These are phyloP conservation scores for Dreissena rostriformis DNA, from an alignment of 1,140 invertebrate genomes.

Conservation along the genomic window DNA sequence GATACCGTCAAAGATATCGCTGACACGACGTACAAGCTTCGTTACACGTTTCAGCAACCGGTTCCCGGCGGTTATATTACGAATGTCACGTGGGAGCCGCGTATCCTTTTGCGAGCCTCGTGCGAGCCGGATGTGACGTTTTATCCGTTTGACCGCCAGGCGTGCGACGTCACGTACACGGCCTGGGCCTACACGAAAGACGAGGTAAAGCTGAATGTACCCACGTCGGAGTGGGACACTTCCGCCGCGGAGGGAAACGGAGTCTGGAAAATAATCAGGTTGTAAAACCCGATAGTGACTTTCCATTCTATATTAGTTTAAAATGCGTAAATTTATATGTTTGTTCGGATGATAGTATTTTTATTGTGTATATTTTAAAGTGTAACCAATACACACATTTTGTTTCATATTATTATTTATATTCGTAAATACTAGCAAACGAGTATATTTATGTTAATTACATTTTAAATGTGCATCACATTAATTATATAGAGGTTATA, in stretches of 20 bases:
- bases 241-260: constrained; percentile 29
- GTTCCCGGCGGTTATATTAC: neutral
- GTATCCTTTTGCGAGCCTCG: constrained; percentile 32
- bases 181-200: constrained; percentile 41
- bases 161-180: constrained; percentile 47
- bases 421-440: no score
- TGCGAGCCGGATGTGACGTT: constrained; percentile 53
- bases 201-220: constrained; percentile 21
- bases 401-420: no score
- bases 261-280: constrained; percentile 31
- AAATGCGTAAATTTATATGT: no score
- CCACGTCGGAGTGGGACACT: constrained; percentile 31
- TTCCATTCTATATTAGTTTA: no score
- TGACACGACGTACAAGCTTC: constrained; percentile 48
- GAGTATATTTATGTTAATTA: no score
- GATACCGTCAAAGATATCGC: constrained; percentile 51
- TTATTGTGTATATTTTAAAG: no score
- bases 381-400: no score
- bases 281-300: neutral
- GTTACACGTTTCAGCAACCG: neutral
- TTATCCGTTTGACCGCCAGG: constrained; percentile 55
- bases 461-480: no score
- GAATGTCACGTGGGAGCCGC: constrained; percentile 25
- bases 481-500: no score
- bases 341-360: no score